phyloP scores from a whole-genome alignment of 2,888 invertebrate genomes.

The Cistogaster globosa region DNA sequence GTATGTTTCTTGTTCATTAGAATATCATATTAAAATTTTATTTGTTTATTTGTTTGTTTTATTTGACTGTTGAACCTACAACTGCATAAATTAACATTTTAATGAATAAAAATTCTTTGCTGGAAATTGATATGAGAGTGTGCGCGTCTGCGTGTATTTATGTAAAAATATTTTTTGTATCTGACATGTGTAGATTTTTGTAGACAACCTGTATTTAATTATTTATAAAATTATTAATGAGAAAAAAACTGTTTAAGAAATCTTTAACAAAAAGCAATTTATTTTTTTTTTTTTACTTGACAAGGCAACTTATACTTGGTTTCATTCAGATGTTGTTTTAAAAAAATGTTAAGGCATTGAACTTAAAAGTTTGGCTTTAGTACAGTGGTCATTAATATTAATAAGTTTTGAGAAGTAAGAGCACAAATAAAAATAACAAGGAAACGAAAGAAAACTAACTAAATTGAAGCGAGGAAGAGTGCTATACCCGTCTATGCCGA shows the following conservation, averaged over 20 bases:
- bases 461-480: too few relatives aligned
- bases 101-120: conserved; percentile 58
- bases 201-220: conserved; percentile 43
- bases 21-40: not conserved
- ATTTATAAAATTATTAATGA: conserved; percentile 52
- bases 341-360: not conserved
- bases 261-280: not conserved
- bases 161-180: not conserved
- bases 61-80: conserved; percentile 31
- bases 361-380: not conserved
- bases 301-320: conserved; percentile 6
- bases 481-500: too few relatives aligned
- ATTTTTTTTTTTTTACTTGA: conserved; percentile 19
- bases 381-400: too few relatives aligned
- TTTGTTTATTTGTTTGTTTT: not conserved
- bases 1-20: not conserved
- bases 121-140: conserved; percentile 7
- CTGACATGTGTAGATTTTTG: conserved; percentile 32
- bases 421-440: too few relatives aligned
- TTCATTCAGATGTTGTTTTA: conserved; percentile 19
- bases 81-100: conserved; percentile 60
- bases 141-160: conserved; percentile 25
- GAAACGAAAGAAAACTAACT: too few relatives aligned
- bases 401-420: too few relatives aligned
- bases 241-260: conserved; percentile 47